Base-by-base conservation (phyloP, 2,797 vertebrate species). In the Myoxocephalus aenaeus region DNA sequence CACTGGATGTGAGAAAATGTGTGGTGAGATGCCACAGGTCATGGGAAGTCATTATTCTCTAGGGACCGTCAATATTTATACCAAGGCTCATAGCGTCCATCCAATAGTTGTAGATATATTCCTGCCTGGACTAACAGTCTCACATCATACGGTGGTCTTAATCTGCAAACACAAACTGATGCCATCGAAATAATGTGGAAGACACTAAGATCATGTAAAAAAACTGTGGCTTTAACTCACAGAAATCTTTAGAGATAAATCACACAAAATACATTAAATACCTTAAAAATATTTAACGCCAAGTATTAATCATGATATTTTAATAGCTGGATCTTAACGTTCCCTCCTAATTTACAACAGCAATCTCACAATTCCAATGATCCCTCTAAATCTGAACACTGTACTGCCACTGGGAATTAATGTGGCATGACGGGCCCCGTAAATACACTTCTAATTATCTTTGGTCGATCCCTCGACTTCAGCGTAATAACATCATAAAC, bases 371-470 rank as follows among this genome's bases (percentile, higher is more conserved):
- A 48, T 63, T 77, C 67, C 72, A 78, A 53, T 76, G 53, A 65
- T 54, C 44, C 27, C 73, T 77, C 58, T 87, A 77, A 76, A 81
- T 84, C 81, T 82, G 58, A 48, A 69, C 57, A 32, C 59, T 69
- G 61, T 67, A 70, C n/a, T 46, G 62, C 67, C 77, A 67, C 18
- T 42, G 46, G 70, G 48, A 84, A 84, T 82, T 80, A 80, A 89
- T 77, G 81, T 66, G 48, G 77, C 50, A 66, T 75, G 78, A 86
- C 66, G 4, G 65, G 53, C 74, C 25, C 59, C 57, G 12, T 86
- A 87, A 88, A 88, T 87, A 81, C 50, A 71, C 54, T 75, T 84
- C 15, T 85, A 91, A 88, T 90, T 89, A 85, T 83, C 75, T 50
- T 20, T 2, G 36, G 36, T 67, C 17, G 13, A 82, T 68, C 61